These are phyloP conservation scores for Blastobasis lacticolella DNA, from an alignment of 2,888 invertebrate species.

Conservation along the genomic window DNA sequence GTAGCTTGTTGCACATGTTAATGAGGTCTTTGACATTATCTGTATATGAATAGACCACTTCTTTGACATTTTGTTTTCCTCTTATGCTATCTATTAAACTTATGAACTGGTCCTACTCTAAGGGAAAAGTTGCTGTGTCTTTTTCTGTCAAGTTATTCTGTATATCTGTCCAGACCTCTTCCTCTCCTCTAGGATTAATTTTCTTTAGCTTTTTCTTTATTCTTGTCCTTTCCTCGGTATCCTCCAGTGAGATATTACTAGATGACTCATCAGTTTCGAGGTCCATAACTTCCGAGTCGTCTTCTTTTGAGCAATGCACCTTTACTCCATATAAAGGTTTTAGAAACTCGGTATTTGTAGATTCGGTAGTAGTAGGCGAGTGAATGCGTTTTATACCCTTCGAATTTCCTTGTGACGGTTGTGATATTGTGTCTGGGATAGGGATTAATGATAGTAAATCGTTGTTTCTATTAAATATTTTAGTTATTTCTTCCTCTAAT, in stretches of 20 bases:
- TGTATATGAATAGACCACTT: background rate
- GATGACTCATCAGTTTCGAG: background rate
- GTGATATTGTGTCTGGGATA: too few relatives aligned
- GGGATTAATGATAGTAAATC: too few relatives aligned
- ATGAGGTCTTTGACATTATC: background rate
- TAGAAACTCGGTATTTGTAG: too few relatives aligned
- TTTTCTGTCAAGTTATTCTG: constrained; percentile 1
- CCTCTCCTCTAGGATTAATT: constrained; percentile 6
- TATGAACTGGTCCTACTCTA: constrained; percentile 9
- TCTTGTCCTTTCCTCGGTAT: background rate
- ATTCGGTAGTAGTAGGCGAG: too few relatives aligned
- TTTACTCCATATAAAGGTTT: too few relatives aligned
- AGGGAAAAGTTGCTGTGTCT: background rate
- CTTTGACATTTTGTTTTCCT: constrained; percentile 10
- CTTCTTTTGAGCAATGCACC: background rate
- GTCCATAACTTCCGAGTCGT: background rate
- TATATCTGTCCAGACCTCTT: constrained; percentile 9
- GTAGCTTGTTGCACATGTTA: background rate
- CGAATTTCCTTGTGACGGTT: too few relatives aligned
- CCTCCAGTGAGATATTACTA: background rate
- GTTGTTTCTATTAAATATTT: too few relatives aligned
- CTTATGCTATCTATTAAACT: constrained; percentile 9
- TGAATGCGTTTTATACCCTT: too few relatives aligned
- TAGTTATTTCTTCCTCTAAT: too few relatives aligned
- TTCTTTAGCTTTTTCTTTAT: constrained; percentile 5